These are phyloP conservation scores for Orgyia antiqua DNA, from an alignment of 2,888 invertebrate genomes.

Conservation along the genomic window DNA sequence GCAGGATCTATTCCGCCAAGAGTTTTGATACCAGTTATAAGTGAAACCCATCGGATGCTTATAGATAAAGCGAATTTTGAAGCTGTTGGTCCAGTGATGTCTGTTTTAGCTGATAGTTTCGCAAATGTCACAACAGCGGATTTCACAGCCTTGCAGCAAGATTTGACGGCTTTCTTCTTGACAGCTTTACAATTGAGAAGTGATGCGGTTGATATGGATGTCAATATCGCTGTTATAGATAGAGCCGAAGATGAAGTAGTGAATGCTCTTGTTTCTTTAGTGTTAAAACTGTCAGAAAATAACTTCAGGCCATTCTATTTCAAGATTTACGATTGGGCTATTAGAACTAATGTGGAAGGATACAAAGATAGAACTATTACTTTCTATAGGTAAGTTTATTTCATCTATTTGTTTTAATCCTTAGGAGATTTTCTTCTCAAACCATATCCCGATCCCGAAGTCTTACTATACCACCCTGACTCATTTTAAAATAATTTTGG, in stretches of 20 bases:
- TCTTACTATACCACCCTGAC: no score
- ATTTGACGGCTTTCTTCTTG: conserved; percentile 86
- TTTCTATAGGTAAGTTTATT: conserved; percentile 82
- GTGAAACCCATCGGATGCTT: conserved; percentile 80
- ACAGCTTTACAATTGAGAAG: conserved; percentile 83
- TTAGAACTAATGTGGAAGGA: conserved; percentile 76
- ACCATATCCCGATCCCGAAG: no score
- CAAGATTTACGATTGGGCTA: conserved; percentile 92
- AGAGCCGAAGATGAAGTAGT: conserved; percentile 86
- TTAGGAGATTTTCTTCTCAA: neutral
- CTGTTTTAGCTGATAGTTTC: conserved; percentile 85
- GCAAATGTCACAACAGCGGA: conserved; percentile 80
- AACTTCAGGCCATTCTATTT: conserved; percentile 93
- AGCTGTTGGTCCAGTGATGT: conserved; percentile 85
- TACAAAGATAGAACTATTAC: conserved; percentile 85
- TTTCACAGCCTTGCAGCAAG: conserved; percentile 80
- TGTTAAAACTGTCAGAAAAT: conserved; percentile 92
- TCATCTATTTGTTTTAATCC: neutral
- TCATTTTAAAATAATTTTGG: no score
- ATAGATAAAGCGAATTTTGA: conserved; percentile 77
- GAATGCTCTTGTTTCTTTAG: conserved; percentile 86
- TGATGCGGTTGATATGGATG: conserved; percentile 56
- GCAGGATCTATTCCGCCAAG: conserved; percentile 83
- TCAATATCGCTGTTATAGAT: conserved; percentile 60
- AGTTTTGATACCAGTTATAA: conserved; percentile 86